Evolutionary conservation across 2,888 invertebrate genomes (phyloP), one percentile per base, ranked within the genome.

Genomic region (Ichneumon xanthorius): DNA sequence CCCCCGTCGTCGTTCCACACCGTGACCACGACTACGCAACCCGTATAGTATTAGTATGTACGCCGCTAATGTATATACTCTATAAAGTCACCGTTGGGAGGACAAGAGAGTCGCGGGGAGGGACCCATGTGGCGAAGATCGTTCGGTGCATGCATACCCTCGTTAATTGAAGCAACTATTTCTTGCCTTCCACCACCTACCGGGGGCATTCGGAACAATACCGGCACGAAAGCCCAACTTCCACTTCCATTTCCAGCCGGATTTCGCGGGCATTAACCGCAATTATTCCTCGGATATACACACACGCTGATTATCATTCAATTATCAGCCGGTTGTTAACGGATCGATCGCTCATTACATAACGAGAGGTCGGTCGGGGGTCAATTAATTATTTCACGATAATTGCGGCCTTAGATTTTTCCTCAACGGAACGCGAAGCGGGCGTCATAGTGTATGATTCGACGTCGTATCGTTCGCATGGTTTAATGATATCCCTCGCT

Each of bases 381-480:
- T 82, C 76, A 80, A 85, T 85, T 82, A 67, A 85, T 85, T 85
- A 85, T 85, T 82, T 30, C 80, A 58, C 80, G 80, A 85, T 85
- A 82, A 85, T 85, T 80, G 85, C 71, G 72, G 67, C 30, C 40
- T 68, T 80, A 82, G 82, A 76, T 55, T 63, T 79, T 80, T 58
- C 0, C 16, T 4, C 40, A 80, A 82, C 82, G 78, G 65, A 82
- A 81, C 48, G 37, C 40, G 67, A 53, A 55, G 22, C 55, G 6
- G 19, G 22, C 22, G 22, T 40, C 9, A 19, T 79, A 48, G 19
- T 58, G 40, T 70, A 33, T 19, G 75, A 9, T 14, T 73, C 26
- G 53, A 37, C 37, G 71, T 3, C 45, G 16, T 45, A 45, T 55
- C 19, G 55, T n/a, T 1, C 19, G 53, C 58, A 26, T 14, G 14